phyloP scores from a whole-genome alignment of 2,888 invertebrate genomes.

The Zhengitettix transpicula region DNA sequence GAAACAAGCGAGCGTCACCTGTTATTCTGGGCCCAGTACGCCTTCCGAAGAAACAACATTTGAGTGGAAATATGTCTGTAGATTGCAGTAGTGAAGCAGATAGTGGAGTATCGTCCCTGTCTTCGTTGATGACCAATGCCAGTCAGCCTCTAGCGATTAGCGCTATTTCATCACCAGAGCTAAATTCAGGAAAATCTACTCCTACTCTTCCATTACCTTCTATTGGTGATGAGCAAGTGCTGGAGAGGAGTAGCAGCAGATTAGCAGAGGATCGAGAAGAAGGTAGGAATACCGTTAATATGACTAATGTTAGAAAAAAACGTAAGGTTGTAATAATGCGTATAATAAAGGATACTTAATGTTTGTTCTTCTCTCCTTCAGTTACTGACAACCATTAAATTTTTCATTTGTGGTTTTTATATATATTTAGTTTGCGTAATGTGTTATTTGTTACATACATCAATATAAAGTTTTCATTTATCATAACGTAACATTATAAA shows the following conservation, averaged over 20 bases:
- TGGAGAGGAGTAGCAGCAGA: not conserved
- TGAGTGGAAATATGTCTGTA: not conserved
- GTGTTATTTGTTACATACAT: too few species aligned
- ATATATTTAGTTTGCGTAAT: too few species aligned
- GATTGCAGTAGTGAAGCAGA: not conserved
- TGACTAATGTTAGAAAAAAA: not conserved
- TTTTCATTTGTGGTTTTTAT: too few species aligned
- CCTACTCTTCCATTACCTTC: not conserved
- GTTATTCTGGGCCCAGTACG: constrained; percentile 31
- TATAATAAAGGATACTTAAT: too few species aligned
- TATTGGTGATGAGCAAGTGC: not conserved
- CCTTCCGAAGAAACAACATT: constrained; percentile 24
- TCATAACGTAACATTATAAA: too few species aligned
- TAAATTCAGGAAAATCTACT: constrained; percentile 7
- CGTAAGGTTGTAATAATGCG: too few species aligned
- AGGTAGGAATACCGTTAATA: not conserved
- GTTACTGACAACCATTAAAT: too few species aligned
- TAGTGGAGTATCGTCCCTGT: constrained; percentile 3
- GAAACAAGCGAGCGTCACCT: constrained; percentile 32
- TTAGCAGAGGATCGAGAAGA: constrained; percentile 6
- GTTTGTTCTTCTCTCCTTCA: too few species aligned
- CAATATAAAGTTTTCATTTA: too few species aligned
- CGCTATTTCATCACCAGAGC: constrained; percentile 10
- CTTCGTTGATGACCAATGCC: constrained; percentile 7
- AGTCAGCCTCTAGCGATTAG: constrained; percentile 10